A percentile compares a stretch with the other conserved stretches of the same genome.
Evolutionary conservation across 2,113 vertebrate genomes (phyloP).

Genomic region (Aythya baeri): DNA sequence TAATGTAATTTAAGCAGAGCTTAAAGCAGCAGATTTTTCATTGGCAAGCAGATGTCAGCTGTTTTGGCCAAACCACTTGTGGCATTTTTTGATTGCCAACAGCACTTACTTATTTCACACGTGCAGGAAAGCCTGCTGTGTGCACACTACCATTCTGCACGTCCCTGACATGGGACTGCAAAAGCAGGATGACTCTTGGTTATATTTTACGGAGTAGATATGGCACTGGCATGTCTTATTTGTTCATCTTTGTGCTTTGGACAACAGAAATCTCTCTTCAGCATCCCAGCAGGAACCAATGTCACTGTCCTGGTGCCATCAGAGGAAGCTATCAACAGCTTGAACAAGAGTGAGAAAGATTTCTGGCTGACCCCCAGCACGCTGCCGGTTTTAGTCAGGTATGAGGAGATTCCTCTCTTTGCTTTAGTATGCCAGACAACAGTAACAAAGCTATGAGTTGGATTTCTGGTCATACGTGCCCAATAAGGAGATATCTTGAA

Average conservation of each 20-base stretch:
- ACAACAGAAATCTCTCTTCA: slow-evolving; percentile 72
- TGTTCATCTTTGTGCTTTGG: slow-evolving; percentile 58
- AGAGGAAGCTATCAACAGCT: slow-evolving; percentile 69
- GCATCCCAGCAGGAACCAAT: slow-evolving; percentile 74
- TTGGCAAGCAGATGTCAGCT: background rate
- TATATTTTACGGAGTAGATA: background rate
- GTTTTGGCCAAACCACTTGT: background rate
- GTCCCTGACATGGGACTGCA: accelerated
- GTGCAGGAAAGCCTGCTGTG: background rate
- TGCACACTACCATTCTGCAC: background rate
- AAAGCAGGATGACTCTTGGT: background rate
- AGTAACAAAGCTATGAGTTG: background rate
- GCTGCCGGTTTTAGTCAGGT: slow-evolving; percentile 86
- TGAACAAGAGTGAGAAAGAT: slow-evolving; percentile 56
- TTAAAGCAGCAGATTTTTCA: background rate
- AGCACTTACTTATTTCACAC: background rate
- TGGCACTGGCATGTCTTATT: slow-evolving; percentile 4
- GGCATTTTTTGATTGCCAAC: background rate
- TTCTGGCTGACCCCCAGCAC: slow-evolving; percentile 82
- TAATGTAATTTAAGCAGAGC: background rate
- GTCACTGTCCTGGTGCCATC: slow-evolving; percentile 87
- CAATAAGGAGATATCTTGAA: background rate
- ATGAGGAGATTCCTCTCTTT: background rate
- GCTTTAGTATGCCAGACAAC: background rate
- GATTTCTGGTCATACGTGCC: background rate